phyloP scores from a whole-genome alignment of 2,797 vertebrate species.

The Chelonia mydas region DNA sequence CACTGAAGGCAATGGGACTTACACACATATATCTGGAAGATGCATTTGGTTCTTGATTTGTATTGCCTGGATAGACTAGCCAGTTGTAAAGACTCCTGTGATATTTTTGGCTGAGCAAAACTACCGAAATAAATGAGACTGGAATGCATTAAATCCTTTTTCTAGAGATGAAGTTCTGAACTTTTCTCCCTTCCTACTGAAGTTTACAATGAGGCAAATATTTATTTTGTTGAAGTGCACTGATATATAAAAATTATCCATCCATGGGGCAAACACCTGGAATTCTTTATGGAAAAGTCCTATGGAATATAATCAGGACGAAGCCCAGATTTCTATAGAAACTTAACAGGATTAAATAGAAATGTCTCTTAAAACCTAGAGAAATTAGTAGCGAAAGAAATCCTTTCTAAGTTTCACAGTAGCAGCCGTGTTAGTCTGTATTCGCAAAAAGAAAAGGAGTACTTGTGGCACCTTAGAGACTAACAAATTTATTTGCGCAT shows the following conservation, averaged over 20 bases:
- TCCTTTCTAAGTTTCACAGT: neutral
- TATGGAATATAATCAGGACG: neutral
- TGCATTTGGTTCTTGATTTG: neutral
- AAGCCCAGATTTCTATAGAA: neutral
- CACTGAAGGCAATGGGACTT: accelerated
- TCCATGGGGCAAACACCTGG: neutral
- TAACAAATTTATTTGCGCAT: no score
- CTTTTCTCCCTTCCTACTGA: neutral
- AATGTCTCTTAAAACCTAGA: neutral
- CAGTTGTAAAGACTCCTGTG: neutral
- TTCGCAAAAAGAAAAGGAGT: no score
- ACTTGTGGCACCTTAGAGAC: no score
- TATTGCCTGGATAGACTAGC: neutral
- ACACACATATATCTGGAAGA: neutral
- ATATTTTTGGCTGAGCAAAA: neutral
- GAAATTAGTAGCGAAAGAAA: neutral
- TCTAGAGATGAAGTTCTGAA: neutral
- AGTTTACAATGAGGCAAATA: neutral
- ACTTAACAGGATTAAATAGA: neutral
- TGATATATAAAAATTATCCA: neutral
- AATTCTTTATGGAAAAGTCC: neutral
- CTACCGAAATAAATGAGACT: neutral
- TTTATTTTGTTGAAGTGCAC: neutral
- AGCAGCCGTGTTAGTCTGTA: no score
- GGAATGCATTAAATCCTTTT: neutral